Percentiles rank a stretch among this genome's conserved stretches.
phyloP scores from a whole-genome alignment of 2,797 vertebrate genomes.

The Pampus argenteus region DNA sequence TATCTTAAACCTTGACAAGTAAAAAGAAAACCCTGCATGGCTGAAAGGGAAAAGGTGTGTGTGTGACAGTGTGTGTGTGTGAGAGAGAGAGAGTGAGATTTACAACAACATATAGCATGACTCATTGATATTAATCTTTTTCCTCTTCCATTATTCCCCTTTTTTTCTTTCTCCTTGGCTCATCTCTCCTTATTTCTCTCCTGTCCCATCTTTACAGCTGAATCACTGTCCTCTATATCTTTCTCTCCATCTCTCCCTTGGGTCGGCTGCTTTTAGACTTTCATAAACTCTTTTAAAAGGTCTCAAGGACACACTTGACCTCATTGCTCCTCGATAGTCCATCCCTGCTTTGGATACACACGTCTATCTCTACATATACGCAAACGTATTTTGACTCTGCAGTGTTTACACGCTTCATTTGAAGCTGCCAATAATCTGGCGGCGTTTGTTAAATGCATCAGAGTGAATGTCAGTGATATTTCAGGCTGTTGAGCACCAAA shows the following conservation, averaged over 20 bases:
- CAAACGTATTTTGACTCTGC: constrained; percentile 14
- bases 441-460: constrained; percentile 14
- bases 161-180: constrained; percentile 9
- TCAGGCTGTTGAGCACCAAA: constrained; percentile 46
- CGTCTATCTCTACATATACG: not conserved
- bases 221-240: constrained; percentile 33
- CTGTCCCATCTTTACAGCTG: constrained; percentile 32
- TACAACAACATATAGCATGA: constrained; percentile 28
- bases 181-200: constrained; percentile 4
- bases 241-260: constrained; percentile 25
- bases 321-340: constrained; percentile 18
- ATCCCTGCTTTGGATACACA: constrained; percentile 13
- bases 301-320: constrained; percentile 61
- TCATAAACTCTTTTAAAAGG: constrained; percentile 63
- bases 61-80: not conserved
- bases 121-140: constrained; percentile 32
- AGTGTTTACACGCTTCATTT: constrained; percentile 33
- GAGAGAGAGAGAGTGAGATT: not conserved
- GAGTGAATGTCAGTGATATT: constrained; percentile 44
- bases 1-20: too few relatives aligned
- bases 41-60: not conserved
- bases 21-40: too few relatives aligned
- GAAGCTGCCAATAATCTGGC: constrained; percentile 26
- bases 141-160: constrained; percentile 1
- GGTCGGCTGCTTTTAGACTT: constrained; percentile 30